phyloP scores from a whole-genome alignment of 1,140 invertebrate species.

The Atta colombica region DNA sequence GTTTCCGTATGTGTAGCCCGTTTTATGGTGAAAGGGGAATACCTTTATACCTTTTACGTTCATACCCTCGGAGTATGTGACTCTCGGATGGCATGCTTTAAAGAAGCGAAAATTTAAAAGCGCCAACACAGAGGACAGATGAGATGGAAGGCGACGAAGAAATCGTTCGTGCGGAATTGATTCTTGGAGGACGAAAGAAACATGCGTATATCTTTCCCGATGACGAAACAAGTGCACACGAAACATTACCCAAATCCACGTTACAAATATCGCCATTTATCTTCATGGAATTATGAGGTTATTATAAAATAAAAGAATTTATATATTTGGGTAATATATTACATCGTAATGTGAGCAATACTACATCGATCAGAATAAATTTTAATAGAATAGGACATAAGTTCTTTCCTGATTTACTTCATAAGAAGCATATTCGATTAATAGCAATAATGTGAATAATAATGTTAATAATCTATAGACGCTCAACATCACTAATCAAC shows the following conservation, averaged over 20 bases:
- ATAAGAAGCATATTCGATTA: neutral
- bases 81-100: constrained; percentile 29
- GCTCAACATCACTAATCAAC: constrained; percentile 65
- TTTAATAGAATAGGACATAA: neutral
- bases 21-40: constrained; percentile 75
- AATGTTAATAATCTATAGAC: constrained; percentile 41
- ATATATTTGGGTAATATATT: neutral
- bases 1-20: constrained; percentile 52
- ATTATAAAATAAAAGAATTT: constrained; percentile 1
- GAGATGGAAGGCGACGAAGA: constrained; percentile 25
- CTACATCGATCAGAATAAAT: neutral
- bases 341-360: neutral
- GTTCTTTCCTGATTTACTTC: neutral
- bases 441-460: constrained; percentile 41
- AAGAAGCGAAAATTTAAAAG: constrained; percentile 71
- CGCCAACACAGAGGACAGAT: constrained; percentile 12
- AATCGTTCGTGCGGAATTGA: constrained; percentile 65
- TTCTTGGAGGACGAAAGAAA: constrained; percentile 59
- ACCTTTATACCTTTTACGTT: constrained; percentile 73
- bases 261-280: constrained; percentile 49
- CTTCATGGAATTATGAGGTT: constrained; percentile 16
- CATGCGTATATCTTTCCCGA: constrained; percentile 30
- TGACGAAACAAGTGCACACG: constrained; percentile 11
- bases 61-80: neutral
- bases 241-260: constrained; percentile 17